Evolutionary conservation across 2,113 vertebrate genomes (phyloP), one percentile per base, ranked within the genome.

Genomic region (Gymnobelideus leadbeateri): DNA sequence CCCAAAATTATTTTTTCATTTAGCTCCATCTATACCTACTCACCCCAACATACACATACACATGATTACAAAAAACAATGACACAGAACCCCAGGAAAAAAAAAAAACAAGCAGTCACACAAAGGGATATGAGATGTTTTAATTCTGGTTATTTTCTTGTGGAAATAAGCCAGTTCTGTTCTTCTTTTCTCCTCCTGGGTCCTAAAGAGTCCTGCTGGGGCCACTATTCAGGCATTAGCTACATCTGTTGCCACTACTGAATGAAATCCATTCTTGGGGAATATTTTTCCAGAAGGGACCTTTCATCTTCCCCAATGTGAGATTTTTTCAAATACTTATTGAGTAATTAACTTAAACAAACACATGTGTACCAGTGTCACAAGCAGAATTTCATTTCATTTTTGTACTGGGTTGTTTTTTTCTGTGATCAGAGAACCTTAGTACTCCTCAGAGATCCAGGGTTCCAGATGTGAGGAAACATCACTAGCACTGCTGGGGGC

Each of bases 161-260:
- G 53, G 89, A 94, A 92, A 90, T 93, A 84, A 94, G 51, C 23
- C 31, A 92, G 12, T 94, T 95, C 2, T 21, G 50, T 55, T 92
- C 57, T 55, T 92, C 57, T 94, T 25, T 94, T 96, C 68, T 97
- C 91, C 96, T 92, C 96, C 94, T 96, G 43, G 54, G 37, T 84
- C 84, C 91, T 92, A 50, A 91, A 95, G n/a, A n/a, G 4, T 43
- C 55, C 43, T 93, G 5, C n/a, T 0, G 25, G 92, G 91, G 3
- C n/a, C 1, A 61, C 93, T 1, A 21, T 31, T 37, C 97, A 51
- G 51, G 51, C 92, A 95, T 90, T 31, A 0, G 52, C 25, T 91
- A 21, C 25, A 92, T 23, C 51, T 93, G 19, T 95, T 95, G 49
- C 94, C 46, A 92, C 51, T 94, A 95, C 31, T 94, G 77, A 96